These are phyloP conservation scores for Melipona quadrifasciata DNA, from an alignment of 1,140 invertebrate genomes.

Conservation along the genomic window DNA sequence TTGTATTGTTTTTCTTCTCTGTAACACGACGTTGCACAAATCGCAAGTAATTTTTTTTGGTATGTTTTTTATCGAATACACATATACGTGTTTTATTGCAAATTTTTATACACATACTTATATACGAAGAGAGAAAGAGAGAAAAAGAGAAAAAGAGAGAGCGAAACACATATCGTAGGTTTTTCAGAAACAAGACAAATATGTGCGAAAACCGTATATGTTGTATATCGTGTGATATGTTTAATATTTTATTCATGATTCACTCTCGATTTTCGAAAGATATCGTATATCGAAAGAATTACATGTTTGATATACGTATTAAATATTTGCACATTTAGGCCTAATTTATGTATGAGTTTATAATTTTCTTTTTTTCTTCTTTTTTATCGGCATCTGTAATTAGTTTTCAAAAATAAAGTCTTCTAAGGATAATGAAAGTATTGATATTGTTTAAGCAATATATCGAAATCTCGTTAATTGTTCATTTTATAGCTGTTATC, in stretches of 20 bases:
- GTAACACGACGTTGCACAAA: neutral
- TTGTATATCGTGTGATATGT: neutral
- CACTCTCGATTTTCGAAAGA: neutral
- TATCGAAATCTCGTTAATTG: conserved; percentile 24
- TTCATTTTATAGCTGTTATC: neutral
- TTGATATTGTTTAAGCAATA: neutral
- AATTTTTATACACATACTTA: too few species aligned
- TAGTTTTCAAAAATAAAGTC: neutral
- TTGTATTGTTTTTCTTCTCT: neutral
- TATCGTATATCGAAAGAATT: neutral
- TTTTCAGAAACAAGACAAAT: neutral
- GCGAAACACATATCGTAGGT: neutral
- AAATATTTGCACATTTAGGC: neutral
- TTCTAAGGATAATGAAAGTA: neutral
- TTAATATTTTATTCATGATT: neutral
- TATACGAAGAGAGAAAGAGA: neutral
- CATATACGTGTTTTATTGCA: neutral
- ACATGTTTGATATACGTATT: neutral
- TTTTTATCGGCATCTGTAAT: neutral
- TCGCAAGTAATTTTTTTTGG: neutral
- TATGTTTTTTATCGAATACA: neutral
- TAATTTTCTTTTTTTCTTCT: too few species aligned
- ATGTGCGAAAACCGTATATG: neutral
- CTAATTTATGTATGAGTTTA: neutral
- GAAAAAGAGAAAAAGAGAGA: neutral